Percentiles rank a stretch among this genome's conserved stretches.
These are phyloP conservation scores for Pteruthius melanotis DNA, from an alignment of 2,113 vertebrate species.

Conservation along the genomic window DNA sequence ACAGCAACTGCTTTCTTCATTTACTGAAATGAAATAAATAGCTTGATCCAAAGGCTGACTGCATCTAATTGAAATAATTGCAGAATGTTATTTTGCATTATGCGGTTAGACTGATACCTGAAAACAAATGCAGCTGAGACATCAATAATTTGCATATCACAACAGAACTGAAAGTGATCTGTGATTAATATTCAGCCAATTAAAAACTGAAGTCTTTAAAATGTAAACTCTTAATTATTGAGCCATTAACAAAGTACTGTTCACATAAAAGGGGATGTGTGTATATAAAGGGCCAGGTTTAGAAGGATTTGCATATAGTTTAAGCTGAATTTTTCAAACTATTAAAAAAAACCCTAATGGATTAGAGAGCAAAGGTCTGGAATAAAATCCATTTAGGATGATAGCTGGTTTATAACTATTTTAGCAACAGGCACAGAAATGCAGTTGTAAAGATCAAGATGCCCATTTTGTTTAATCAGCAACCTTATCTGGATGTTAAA, in stretches of 20 bases:
- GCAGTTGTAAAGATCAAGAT: not conserved
- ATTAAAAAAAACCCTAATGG: not conserved
- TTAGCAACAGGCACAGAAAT: not conserved
- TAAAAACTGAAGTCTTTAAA: constrained; percentile 52
- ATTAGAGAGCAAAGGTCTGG: not conserved
- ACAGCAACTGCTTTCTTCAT: constrained; percentile 46
- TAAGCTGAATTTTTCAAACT: not conserved
- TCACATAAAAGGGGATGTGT: constrained; percentile 9
- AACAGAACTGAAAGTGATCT: constrained; percentile 23
- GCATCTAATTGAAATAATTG: constrained; percentile 56
- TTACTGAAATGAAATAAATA: constrained; percentile 49
- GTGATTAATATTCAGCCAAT: constrained; percentile 43
- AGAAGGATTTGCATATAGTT: not conserved
- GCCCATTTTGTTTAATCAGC: not conserved
- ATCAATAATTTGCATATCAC: constrained; percentile 49
- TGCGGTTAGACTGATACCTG: constrained; percentile 22
- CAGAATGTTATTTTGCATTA: constrained; percentile 42
- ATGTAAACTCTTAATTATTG: constrained; percentile 31
- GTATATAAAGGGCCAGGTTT: not conserved
- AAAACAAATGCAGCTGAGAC: constrained; percentile 37
- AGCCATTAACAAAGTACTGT: constrained; percentile 16
- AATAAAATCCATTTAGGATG: not conserved
- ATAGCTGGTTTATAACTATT: not conserved
- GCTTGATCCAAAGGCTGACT: constrained; percentile 19
- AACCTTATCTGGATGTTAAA: not conserved